Evolutionary conservation across 2,888 invertebrate genomes (phyloP).

Genomic region (Coleophora flavipennella): DNA sequence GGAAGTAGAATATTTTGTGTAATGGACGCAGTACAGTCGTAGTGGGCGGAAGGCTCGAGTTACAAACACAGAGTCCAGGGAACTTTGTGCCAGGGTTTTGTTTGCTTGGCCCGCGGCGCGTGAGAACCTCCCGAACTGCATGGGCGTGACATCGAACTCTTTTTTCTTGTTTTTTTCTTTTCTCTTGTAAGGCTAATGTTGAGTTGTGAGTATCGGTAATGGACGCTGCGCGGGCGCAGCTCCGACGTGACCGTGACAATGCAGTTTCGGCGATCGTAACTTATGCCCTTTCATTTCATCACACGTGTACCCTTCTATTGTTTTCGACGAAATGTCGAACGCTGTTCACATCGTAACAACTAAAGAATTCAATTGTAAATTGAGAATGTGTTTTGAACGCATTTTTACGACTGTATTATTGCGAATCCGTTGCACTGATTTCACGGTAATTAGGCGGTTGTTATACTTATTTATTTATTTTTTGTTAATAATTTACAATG

Average conservation of each 20-base stretch:
- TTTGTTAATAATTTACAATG: neutral
- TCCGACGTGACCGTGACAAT: conserved; percentile 63
- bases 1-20: conserved; percentile 16
- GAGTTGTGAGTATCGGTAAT: conserved; percentile 52
- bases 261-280: conserved; percentile 24
- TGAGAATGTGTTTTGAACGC: conserved; percentile 8
- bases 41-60: conserved; percentile 39
- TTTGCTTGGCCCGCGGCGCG: conserved; percentile 57
- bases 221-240: conserved; percentile 28
- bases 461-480: neutral
- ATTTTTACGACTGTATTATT: conserved; percentile 19
- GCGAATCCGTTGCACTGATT: conserved; percentile 20
- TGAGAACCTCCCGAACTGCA: conserved; percentile 67
- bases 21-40: conserved; percentile 25
- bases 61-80: conserved; percentile 37
- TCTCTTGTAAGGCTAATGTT: conserved; percentile 52
- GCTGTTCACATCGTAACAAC: conserved; percentile 11
- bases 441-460: conserved; percentile 20
- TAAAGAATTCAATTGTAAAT: conserved; percentile 9
- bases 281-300: conserved; percentile 23
- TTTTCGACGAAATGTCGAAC: conserved; percentile 14
- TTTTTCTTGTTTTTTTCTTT: conserved; percentile 48
- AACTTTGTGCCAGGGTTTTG: conserved; percentile 26
- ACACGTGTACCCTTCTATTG: conserved; percentile 30
- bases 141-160: conserved; percentile 66